Percentiles rank a stretch among this genome's conserved stretches.
Evolutionary conservation across 2,113 vertebrate genomes (phyloP).

Genomic region (Oreocharis arfaki): DNA sequence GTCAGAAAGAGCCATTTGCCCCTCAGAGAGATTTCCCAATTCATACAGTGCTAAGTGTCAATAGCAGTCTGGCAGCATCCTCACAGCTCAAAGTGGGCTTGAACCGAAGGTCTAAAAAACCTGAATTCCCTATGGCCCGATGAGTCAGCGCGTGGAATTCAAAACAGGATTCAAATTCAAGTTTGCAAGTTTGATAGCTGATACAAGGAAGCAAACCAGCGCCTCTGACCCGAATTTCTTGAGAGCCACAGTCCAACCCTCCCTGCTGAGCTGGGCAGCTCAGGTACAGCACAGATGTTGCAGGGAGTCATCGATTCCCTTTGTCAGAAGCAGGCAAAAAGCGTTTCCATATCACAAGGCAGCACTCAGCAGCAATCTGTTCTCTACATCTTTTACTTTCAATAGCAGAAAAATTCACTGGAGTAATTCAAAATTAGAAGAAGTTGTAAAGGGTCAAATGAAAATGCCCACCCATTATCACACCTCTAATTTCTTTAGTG

Average conservation of each 20-base stretch:
- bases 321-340: background rate
- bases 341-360: fast-evolving
- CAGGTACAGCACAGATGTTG: background rate
- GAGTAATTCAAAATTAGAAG: slow-evolving; percentile 31
- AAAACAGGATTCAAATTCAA: background rate
- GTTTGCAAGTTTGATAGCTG: background rate
- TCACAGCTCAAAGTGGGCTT: background rate
- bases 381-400: background rate
- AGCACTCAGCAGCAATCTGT: background rate
- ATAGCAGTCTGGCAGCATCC: background rate
- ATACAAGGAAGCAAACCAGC: background rate
- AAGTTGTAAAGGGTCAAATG: slow-evolving; percentile 26
- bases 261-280: background rate
- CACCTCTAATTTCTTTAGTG: slow-evolving; percentile 48
- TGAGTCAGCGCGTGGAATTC: background rate
- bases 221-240: background rate
- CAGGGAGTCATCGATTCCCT: background rate
- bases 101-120: background rate
- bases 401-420: background rate
- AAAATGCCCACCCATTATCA: slow-evolving; percentile 14
- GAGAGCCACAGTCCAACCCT: background rate
- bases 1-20: background rate
- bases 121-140: background rate
- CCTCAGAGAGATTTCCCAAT: background rate
- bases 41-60: background rate